These are phyloP conservation scores for Petrophora chlorosata DNA, from an alignment of 2,888 invertebrate species.

Conservation along the genomic window DNA sequence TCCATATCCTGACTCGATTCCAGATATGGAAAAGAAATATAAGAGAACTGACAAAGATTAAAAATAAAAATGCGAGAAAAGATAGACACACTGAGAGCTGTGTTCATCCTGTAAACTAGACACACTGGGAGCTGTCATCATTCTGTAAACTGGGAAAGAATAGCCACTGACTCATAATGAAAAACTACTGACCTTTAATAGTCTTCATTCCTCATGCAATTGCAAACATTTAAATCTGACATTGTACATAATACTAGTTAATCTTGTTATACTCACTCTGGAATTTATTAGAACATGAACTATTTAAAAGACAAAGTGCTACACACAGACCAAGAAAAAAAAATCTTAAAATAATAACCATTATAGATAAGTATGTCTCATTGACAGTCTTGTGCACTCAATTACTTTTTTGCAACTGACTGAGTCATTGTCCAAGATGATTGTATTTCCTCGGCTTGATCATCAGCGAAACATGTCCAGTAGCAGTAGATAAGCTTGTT, in stretches of 20 bases:
- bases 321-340: constrained; percentile 22
- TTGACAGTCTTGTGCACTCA: constrained; percentile 43
- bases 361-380: constrained; percentile 36
- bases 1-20: too few relatives aligned
- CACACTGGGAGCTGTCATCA: too few relatives aligned
- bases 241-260: background rate
- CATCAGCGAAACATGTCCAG: constrained; percentile 39
- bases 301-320: constrained; percentile 12
- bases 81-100: too few relatives aligned
- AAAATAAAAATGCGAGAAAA: too few relatives aligned
- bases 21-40: too few relatives aligned
- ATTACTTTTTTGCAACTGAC: constrained; percentile 47
- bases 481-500: constrained; percentile 15
- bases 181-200: too few relatives aligned
- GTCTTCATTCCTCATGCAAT: too few relatives aligned
- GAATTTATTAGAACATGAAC: constrained; percentile 8
- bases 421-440: constrained; percentile 40
- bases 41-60: too few relatives aligned
- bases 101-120: too few relatives aligned
- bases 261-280: background rate
- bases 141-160: too few relatives aligned
- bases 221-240: too few relatives aligned
- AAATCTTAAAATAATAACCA: constrained; percentile 30
- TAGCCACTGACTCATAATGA: too few relatives aligned
- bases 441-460: constrained; percentile 50